phyloP scores from a whole-genome alignment of 1,140 invertebrate species.

The Popillia japonica region DNA sequence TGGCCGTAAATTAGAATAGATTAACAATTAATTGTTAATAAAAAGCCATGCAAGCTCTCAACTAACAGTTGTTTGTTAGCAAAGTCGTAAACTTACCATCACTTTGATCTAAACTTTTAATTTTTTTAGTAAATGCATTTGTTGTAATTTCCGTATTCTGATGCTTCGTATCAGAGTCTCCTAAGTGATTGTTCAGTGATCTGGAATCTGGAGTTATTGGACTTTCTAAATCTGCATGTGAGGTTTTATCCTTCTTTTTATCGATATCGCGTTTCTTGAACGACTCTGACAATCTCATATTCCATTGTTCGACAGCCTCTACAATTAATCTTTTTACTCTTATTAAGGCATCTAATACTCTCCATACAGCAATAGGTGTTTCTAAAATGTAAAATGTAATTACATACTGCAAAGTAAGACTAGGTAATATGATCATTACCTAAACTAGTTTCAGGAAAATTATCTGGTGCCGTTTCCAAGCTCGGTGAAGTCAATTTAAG shows the following conservation, averaged over 20 bases:
- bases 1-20: background rate
- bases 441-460: constrained; percentile 39
- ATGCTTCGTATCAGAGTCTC: constrained; percentile 38
- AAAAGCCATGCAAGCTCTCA: background rate
- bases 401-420: background rate
- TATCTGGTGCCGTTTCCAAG: constrained; percentile 62
- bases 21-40: background rate
- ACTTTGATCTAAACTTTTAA: constrained; percentile 53
- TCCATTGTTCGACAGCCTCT: constrained; percentile 74
- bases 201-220: constrained; percentile 26
- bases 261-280: constrained; percentile 52
- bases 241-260: constrained; percentile 55
- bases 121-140: constrained; percentile 49
- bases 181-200: constrained; percentile 13
- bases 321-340: constrained; percentile 70
- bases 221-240: constrained; percentile 50
- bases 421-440: background rate
- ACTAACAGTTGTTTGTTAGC: background rate
- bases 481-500: constrained; percentile 72
- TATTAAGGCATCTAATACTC: constrained; percentile 71
- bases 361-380: constrained; percentile 61
- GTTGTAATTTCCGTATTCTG: background rate
- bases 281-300: constrained; percentile 63
- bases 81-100: constrained; percentile 44
- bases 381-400: constrained; percentile 21